phyloP scores from a whole-genome alignment of 2,888 invertebrate genomes.

The Diabrotica balteata region DNA sequence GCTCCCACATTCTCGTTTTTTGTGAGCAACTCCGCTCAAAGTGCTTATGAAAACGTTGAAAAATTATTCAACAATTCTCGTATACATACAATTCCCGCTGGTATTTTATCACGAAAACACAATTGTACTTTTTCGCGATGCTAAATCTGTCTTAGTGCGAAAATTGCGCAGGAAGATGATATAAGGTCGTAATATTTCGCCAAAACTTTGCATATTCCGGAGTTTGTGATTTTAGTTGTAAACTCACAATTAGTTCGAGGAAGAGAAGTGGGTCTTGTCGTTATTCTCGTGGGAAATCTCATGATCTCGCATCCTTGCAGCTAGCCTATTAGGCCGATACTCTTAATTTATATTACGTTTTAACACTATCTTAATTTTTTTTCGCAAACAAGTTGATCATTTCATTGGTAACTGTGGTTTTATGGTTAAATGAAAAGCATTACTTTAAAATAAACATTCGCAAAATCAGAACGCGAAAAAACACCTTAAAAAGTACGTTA shows the following conservation, averaged over 20 bases:
- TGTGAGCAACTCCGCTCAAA: slow-evolving; percentile 21
- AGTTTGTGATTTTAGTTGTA: slow-evolving; percentile 50
- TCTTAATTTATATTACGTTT: slow-evolving; percentile 1
- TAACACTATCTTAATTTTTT: too few species aligned
- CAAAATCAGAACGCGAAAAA: too few species aligned
- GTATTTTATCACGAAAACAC: slow-evolving; percentile 36
- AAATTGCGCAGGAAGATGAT: slow-evolving; percentile 39
- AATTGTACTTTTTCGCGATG: slow-evolving; percentile 38
- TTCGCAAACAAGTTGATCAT: too few species aligned
- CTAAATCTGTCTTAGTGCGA: slow-evolving; percentile 39
- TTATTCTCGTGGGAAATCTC: slow-evolving; percentile 54
- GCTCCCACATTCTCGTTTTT: slow-evolving; percentile 4
- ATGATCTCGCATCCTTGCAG: slow-evolving; percentile 45
- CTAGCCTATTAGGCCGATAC: slow-evolving; percentile 27
- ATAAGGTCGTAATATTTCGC: slow-evolving; percentile 45
- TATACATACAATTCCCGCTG: slow-evolving; percentile 33
- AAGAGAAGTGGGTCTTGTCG: slow-evolving; percentile 47
- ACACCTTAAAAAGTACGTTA: too few species aligned
- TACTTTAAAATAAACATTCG: too few species aligned
- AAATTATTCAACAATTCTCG: slow-evolving; percentile 36
- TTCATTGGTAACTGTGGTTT: too few species aligned
- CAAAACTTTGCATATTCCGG: slow-evolving; percentile 44
- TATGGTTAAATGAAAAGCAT: too few species aligned
- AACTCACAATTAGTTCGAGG: slow-evolving; percentile 53
- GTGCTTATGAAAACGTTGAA: slow-evolving; percentile 30